Base-by-base conservation (phyloP, 2,888 invertebrate species). In the Pristionchus entomophagus region DNA sequence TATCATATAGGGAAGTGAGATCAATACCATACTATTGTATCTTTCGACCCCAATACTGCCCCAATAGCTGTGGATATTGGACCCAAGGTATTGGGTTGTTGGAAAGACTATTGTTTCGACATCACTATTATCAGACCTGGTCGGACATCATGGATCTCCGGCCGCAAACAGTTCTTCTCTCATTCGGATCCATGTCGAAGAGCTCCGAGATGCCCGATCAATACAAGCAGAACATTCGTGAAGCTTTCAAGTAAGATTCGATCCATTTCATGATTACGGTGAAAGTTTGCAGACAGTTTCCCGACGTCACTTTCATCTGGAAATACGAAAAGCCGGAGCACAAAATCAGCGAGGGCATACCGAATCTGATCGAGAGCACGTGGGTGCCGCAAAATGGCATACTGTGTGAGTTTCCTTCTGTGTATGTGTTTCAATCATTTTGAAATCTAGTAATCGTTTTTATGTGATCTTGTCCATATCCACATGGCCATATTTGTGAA, bases 171-270 rank as follows among this genome's bases (percentile, higher is more conserved):
- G 86, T 88, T 19, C 86, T 89, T 0, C 81, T 89, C 5, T 89
- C 89, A 0, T 89, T 89, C 69, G 89, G 89, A 65, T 89, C 89
- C 0, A 88, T 88, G 8, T 88, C 88, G 12, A 87, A 89, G 8
- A 88, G 88, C 22, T 84, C 85, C 14, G 69, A 86, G 17, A 89
- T 89, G 89, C 89, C 89, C 35, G 49, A 82, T 32, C 26, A 83
- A 22, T 86, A 87, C 65, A 89, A 89, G 65, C 45, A 19, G 14
- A 85, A 86, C 2, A 85, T 89, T 17, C 32, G 88, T 19, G 80
- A 84, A 59, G 59, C 26, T 0, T 59, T 59, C 59, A 59, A 29
- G 59, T 59, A 22, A 26, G 59, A 26, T 59, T n/a, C 5, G n/a
- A 22, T 26, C 10, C n/a, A n/a, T 59, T 59, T 59, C n/a, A 4